Conservation (phyloP, 2,888 invertebrate genomes). For the Drosophila acutilabella region DNA sequence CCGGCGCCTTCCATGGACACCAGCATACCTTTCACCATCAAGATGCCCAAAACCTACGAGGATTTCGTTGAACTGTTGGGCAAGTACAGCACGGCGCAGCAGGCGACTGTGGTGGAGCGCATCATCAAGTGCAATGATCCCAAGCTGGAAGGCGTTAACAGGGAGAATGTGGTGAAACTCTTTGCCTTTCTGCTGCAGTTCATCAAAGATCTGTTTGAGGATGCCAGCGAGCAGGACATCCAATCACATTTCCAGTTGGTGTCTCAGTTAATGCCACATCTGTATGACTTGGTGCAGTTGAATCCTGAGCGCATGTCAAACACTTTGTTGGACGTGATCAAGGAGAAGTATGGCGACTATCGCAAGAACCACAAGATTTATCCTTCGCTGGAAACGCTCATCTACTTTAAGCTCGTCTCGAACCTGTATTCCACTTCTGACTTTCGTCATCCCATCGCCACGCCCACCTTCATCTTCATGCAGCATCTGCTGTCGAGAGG, state of each 20-base stretch:
- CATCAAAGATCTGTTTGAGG: slow-evolving; percentile 88
- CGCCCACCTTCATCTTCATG: slow-evolving; percentile 93
- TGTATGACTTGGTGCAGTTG: slow-evolving; percentile 90
- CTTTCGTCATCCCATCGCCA: slow-evolving; percentile 94
- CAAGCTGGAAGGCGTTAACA: slow-evolving; percentile 91
- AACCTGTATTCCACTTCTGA: slow-evolving; percentile 95
- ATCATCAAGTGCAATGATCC: slow-evolving; percentile 96
- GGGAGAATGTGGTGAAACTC: slow-evolving; percentile 90
- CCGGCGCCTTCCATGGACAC: slow-evolving; percentile 12
- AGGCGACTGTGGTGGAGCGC: slow-evolving; percentile 90
- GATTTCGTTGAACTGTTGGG: slow-evolving; percentile 88
- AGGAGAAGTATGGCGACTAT: slow-evolving; percentile 89
- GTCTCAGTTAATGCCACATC: slow-evolving; percentile 86
- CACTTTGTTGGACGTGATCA: slow-evolving; percentile 89
- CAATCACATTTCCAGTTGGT: slow-evolving; percentile 87
- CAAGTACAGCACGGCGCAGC: slow-evolving; percentile 88
- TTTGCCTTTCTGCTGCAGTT: slow-evolving; percentile 92
- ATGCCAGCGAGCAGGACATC: slow-evolving; percentile 84
- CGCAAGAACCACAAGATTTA: slow-evolving; percentile 87
- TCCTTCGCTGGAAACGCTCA: slow-evolving; percentile 89
- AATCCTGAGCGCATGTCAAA: slow-evolving; percentile 89
- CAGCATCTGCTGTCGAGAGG: slow-evolving; percentile 90
- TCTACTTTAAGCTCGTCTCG: slow-evolving; percentile 92
- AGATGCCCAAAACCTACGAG: slow-evolving; percentile 88
- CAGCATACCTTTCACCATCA: slow-evolving; percentile 86